phyloP scores from a whole-genome alignment of 2,113 vertebrate species.

The Orycteropus afer region DNA sequence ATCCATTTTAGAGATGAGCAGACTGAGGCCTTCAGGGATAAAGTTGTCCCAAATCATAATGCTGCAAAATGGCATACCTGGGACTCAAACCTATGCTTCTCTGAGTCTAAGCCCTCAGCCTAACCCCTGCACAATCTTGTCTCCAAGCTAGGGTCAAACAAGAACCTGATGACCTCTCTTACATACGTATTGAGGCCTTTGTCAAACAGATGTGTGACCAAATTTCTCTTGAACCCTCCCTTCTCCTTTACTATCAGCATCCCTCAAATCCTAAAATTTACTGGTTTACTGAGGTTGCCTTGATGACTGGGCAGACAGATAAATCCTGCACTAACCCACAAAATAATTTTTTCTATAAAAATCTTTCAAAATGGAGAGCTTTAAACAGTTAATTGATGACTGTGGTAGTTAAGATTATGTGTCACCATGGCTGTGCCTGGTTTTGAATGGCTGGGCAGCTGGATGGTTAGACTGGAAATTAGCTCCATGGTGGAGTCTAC shows the following conservation, averaged over 20 bases:
- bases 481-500: too few species aligned
- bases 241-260: not conserved
- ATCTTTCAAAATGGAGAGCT: conserved; percentile 10
- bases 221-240: not conserved
- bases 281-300: not conserved
- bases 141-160: not conserved
- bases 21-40: not conserved
- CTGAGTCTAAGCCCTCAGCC: not conserved
- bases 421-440: too few species aligned
- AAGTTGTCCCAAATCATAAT: not conserved
- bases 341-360: not conserved
- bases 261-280: not conserved
- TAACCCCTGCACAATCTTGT: not conserved
- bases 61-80: not conserved
- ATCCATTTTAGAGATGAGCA: not conserved
- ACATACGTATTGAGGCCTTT: not conserved
- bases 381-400: conserved; percentile 13
- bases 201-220: not conserved
- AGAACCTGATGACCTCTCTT: not conserved
- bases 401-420: too few species aligned
- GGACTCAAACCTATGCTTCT: not conserved
- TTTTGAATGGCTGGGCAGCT: too few species aligned
- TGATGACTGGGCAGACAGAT: not conserved
- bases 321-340: not conserved
- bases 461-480: too few species aligned